Conservation (phyloP, 1,140 invertebrate species). For the Riptortus pedestris region DNA sequence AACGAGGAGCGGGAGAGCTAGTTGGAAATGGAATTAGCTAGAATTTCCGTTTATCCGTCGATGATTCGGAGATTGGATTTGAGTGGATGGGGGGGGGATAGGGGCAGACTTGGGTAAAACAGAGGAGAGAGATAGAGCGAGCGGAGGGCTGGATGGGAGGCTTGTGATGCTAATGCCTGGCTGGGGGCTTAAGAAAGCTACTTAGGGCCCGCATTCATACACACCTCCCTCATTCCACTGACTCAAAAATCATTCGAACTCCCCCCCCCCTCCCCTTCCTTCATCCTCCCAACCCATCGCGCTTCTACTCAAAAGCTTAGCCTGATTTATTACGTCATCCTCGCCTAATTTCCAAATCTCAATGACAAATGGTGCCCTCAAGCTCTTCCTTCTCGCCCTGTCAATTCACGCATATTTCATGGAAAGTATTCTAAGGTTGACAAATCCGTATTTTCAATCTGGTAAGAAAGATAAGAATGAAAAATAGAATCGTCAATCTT, state of each 20-base stretch:
- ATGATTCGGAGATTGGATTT: no score
- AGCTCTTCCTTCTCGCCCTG: neutral
- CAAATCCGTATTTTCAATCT: neutral
- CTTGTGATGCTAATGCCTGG: neutral
- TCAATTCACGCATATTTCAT: neutral
- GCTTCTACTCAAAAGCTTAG: neutral
- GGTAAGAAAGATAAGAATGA: neutral
- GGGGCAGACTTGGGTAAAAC: no score
- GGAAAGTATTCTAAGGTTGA: neutral
- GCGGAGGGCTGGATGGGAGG: neutral
- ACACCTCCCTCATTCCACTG: neutral
- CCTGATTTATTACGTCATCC: slow-evolving; percentile 4
- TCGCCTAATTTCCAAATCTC: slow-evolving; percentile 3
- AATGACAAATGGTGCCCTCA: neutral
- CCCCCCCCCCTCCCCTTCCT: neutral
- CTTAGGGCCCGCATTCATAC: slow-evolving; percentile 1
- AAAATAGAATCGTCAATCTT: no score
- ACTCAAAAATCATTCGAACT: slow-evolving; percentile 1
- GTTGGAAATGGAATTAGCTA: no score
- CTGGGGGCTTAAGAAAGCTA: neutral
- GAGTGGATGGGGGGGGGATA: no score
- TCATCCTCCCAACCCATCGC: no score
- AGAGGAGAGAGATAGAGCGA: neutral
- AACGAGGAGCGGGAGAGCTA: no score
- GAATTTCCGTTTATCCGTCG: no score